phyloP scores from a whole-genome alignment of 2,888 invertebrate species.

The Lasioglossum oenotherae region DNA sequence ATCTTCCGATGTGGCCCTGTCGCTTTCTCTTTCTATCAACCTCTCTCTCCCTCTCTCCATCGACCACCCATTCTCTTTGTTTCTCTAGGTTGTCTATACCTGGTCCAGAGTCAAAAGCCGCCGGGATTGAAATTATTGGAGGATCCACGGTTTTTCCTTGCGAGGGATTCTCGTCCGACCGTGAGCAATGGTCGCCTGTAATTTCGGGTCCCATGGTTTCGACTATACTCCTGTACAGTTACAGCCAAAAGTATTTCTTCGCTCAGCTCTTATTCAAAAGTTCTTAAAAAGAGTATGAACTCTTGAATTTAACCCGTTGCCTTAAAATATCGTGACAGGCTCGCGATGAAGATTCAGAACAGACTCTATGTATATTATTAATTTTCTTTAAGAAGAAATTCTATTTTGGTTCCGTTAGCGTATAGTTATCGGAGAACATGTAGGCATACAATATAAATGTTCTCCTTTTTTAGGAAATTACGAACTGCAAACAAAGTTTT shows the following conservation, averaged over 20 bases:
- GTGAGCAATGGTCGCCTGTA: slow-evolving; percentile 29
- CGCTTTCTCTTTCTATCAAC: slow-evolving; percentile 10
- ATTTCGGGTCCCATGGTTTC: slow-evolving; percentile 35
- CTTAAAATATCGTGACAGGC: no score
- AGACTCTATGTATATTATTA: no score
- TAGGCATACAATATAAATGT: no score
- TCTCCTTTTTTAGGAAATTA: no score
- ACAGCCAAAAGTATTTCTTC: neutral
- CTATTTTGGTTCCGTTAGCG: no score
- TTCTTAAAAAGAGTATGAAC: neutral
- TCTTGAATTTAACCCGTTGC: neutral
- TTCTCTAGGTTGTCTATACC: slow-evolving; percentile 61
- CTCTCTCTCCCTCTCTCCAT: neutral
- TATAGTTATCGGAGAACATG: no score
- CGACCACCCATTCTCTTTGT: slow-evolving; percentile 39
- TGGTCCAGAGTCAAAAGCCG: slow-evolving; percentile 53
- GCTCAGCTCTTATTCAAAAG: neutral
- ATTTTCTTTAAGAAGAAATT: no score
- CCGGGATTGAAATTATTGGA: slow-evolving; percentile 63
- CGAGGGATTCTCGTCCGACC: slow-evolving; percentile 4
- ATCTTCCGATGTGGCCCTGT: slow-evolving; percentile 64
- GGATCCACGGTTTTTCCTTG: slow-evolving; percentile 58
- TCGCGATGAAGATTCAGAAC: no score
- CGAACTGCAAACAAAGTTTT: no score
- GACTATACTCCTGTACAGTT: neutral